These are phyloP conservation scores for Lagodon rhomboides DNA, from an alignment of 2,797 vertebrate species.

Conservation along the genomic window DNA sequence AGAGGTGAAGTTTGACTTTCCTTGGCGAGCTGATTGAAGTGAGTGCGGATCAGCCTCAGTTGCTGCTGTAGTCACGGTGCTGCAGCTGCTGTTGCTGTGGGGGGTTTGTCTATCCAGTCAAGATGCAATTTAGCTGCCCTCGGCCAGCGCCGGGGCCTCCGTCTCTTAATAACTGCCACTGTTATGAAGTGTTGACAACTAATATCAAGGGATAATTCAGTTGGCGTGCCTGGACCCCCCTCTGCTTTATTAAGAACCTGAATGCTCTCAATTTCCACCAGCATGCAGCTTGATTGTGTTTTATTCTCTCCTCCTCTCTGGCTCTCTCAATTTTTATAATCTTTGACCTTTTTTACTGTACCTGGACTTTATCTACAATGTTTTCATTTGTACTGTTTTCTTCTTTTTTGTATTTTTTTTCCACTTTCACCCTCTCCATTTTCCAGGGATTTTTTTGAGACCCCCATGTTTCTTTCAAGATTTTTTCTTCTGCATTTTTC, in stretches of 20 bases:
- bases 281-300: conserved; percentile 88
- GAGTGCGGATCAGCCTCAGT: conserved; percentile 14
- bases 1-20: conserved; percentile 27
- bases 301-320: conserved; percentile 80
- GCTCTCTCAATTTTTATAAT: conserved; percentile 7
- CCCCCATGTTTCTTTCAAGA: not conserved
- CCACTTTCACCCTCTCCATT: not conserved
- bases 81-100: conserved; percentile 72
- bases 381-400: not conserved
- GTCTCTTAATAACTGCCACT: conserved; percentile 98
- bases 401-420: not conserved
- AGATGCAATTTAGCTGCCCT: conserved; percentile 96
- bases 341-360: not conserved
- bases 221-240: conserved; percentile 67
- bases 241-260: conserved; percentile 94
- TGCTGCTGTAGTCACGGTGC: conserved; percentile 24
- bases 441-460: not conserved
- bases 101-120: conserved; percentile 73
- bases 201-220: conserved; percentile 88
- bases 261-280: conserved; percentile 92
- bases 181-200: conserved; percentile 95
- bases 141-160: conserved; percentile 87
- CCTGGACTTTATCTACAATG: not conserved
- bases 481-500: not conserved
- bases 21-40: conserved; percentile 10